Evolutionary conservation across 2,797 vertebrate species (phyloP), one percentile per base, ranked within the genome.

Genomic region (Amazona finschi): DNA sequence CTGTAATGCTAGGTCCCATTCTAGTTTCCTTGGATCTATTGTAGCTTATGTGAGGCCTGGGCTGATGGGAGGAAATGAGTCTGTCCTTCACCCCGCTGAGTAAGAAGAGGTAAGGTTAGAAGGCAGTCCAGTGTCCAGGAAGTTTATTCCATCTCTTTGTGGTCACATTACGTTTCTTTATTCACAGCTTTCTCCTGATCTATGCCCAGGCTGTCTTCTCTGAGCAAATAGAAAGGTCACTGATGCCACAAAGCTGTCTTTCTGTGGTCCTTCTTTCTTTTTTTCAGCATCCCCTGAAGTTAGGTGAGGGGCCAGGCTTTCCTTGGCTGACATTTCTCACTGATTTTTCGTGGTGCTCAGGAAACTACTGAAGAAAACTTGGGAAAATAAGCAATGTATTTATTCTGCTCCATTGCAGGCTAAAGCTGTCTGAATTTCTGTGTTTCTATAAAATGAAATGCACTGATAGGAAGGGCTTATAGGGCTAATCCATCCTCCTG

Each of bases 1-100:
- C 47, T 28, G 41, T 77, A 65, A 50, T 1, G 0, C 15, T 15
- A 60, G 36, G 17, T 61, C 15, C 30, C 0, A 0, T 75, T 77
- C 46, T 55, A 39, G 30, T 78, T 78, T 61, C 9, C 25, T 43
- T 43, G 21, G 16, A 25, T 70, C 31, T 66, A 6, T 62, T 65
- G 22, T 15, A 61, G 19, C 22, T 43, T 4, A 15, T 2, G 0
- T 22, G n/a, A 73, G n/a, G 5, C 13, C 33, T 57, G 31, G 15
- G 10, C 33, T 62, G 11, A 12, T 17, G 8, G 69, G 30, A 21
- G 16, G 28, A 73, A 31, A 44, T 21, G 28, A 66, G 8, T 31
- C 33, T 67, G 12, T 73, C 28, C 16, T 72, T 49, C 9, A 5
- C 15, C 13, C 8, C 5, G 24, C 15, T 44, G 36, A 39, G 8